phyloP scores from a whole-genome alignment of 2,888 invertebrate species.

The Scaptomyza cyrtandrae region DNA sequence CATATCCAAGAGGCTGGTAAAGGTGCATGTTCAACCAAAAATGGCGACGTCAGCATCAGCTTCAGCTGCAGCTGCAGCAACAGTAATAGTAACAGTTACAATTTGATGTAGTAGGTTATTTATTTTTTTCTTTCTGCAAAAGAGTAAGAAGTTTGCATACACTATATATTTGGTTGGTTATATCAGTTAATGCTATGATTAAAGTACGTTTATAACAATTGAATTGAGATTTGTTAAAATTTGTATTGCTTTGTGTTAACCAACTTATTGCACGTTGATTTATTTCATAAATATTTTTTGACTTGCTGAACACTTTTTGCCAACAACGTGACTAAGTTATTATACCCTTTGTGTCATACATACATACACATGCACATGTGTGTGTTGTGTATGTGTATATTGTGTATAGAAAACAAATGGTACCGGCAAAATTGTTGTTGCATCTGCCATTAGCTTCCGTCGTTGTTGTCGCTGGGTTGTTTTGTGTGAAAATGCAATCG shows the following conservation, averaged over 20 bases:
- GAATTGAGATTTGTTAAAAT: neutral
- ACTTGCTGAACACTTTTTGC: neutral
- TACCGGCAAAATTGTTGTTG: conserved; percentile 8
- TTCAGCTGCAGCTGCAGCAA: too few species aligned
- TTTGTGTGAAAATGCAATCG: conserved; percentile 62
- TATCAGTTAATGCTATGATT: neutral
- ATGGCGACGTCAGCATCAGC: conserved; percentile 32
- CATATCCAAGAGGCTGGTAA: neutral
- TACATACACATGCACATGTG: neutral
- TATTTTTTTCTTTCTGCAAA: too few species aligned
- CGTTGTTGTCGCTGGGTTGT: conserved; percentile 33
- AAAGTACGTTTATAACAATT: neutral
- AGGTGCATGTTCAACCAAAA: conserved; percentile 40
- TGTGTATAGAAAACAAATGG: conserved; percentile 9
- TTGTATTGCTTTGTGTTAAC: neutral
- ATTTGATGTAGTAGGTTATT: conserved; percentile 9
- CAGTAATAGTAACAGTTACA: conserved; percentile 3
- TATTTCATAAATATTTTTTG: neutral
- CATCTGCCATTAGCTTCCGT: conserved; percentile 22
- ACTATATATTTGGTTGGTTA: neutral
- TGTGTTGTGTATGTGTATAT: neutral
- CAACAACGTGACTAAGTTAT: conserved; percentile 15
- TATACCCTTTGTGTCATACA: conserved; percentile 1
- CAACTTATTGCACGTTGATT: neutral
- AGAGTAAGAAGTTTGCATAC: neutral